phyloP scores from a whole-genome alignment of 2,888 invertebrate species.

The Drosophila parthenogenetica region DNA sequence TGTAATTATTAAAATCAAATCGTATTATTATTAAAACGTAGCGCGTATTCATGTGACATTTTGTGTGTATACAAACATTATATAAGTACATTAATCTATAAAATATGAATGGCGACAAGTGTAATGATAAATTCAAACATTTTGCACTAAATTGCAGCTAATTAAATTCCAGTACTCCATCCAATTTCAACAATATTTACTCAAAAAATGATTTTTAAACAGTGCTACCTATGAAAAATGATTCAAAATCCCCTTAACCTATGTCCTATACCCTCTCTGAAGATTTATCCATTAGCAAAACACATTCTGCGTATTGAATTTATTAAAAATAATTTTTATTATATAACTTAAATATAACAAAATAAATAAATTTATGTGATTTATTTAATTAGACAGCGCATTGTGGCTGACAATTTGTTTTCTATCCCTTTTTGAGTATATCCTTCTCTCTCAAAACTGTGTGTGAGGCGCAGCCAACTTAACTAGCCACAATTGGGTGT shows the following conservation, averaged over 20 bases:
- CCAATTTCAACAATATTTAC: not conserved
- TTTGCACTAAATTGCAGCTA: too few relatives aligned
- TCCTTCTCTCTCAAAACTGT: not conserved
- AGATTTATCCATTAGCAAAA: too few relatives aligned
- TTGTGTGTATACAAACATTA: constrained; percentile 37
- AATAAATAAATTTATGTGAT: constrained; percentile 20
- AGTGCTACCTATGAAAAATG: too few relatives aligned
- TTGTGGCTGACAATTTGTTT: constrained; percentile 21
- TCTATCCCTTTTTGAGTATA: not conserved
- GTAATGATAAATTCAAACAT: not conserved
- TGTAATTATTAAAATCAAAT: constrained; percentile 34
- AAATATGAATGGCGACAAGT: not conserved
- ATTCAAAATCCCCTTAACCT: too few relatives aligned
- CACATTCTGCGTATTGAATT: constrained; percentile 18
- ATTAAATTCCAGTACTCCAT: not conserved
- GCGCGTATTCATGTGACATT: constrained; percentile 29
- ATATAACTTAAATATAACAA: constrained; percentile 6
- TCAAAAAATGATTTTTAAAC: not conserved
- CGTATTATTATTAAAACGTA: constrained; percentile 18
- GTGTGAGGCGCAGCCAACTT: constrained; percentile 12
- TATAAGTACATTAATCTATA: constrained; percentile 19
- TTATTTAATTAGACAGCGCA: constrained; percentile 44
- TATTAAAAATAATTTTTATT: constrained; percentile 17
- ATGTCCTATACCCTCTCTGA: too few relatives aligned
- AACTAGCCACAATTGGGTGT: not conserved